A percentile compares a stretch with the other conserved stretches of the same genome.
Evolutionary conservation across 1,140 invertebrate species (phyloP).

Genomic region (Euborellia annulipes): DNA sequence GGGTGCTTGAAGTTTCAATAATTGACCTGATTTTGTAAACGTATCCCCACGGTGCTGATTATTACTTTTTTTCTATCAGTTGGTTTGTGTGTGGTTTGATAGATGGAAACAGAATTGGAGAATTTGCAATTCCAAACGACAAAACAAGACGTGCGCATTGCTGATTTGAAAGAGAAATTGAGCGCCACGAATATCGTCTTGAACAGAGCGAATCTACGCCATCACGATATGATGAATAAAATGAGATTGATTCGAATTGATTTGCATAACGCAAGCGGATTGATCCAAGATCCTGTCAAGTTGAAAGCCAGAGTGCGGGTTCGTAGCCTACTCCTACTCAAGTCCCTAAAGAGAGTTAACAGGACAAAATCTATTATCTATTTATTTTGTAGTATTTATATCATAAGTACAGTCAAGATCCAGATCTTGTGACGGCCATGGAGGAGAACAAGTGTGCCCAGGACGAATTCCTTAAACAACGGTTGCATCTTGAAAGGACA

Average conservation of each 20-base stretch:
- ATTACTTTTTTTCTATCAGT: no score
- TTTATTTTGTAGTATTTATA: conserved; percentile 44
- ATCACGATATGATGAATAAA: conserved; percentile 38
- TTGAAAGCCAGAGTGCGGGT: conserved; percentile 63
- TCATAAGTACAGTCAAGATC: conserved; percentile 54
- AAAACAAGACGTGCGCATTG: conserved; percentile 50
- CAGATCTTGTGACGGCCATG: conserved; percentile 42
- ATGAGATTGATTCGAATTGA: conserved; percentile 62
- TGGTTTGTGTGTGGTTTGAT: no score
- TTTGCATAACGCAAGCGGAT: conserved; percentile 53
- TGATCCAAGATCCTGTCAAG: conserved; percentile 57
- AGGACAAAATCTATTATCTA: no score
- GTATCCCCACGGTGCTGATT: no score
- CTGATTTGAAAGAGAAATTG: conserved; percentile 60
- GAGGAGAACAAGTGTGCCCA: conserved; percentile 52
- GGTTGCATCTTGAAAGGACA: conserved; percentile 60
- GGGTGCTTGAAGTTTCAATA: no score
- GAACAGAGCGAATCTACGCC: conserved; percentile 43
- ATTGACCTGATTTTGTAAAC: no score
- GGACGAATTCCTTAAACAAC: conserved; percentile 59
- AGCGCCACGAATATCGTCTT: conserved; percentile 45
- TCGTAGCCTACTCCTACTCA: no score
- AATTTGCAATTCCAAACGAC: conserved; percentile 47
- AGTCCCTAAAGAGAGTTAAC: no score
- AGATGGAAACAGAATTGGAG: conserved; percentile 49